phyloP scores from a whole-genome alignment of 92 coral and sea anemone species.

The Phenganax marumi region DNA sequence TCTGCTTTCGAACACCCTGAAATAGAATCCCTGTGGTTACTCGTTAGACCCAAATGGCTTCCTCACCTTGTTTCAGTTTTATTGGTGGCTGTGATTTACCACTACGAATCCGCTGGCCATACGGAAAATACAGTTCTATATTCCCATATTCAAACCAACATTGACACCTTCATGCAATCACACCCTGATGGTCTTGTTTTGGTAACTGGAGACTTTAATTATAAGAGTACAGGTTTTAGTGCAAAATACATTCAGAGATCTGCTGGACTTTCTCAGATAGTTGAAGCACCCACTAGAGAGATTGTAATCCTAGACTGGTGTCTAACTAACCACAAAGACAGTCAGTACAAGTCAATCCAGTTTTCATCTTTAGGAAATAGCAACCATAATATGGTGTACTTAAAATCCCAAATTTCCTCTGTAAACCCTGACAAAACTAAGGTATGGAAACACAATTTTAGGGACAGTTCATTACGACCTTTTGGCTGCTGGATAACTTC shows the following conservation, averaged over 20 bases:
- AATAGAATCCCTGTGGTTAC: conserved; percentile 7
- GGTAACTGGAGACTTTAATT: too few species aligned
- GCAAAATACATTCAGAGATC: too few species aligned
- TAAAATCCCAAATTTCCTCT: neutral
- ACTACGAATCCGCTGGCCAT: neutral
- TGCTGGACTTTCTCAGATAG: too few species aligned
- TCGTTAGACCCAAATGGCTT: conserved; percentile 5
- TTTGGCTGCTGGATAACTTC: conserved; percentile 26
- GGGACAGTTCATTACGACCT: too few species aligned
- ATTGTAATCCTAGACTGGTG: conserved; percentile 24
- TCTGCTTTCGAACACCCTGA: too few species aligned
- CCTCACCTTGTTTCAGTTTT: too few species aligned
- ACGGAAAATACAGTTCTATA: too few species aligned
- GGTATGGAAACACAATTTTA: conserved; percentile 2
- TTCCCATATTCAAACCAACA: neutral
- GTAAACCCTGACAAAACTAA: neutral
- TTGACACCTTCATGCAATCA: neutral
- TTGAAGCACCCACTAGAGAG: conserved; percentile 8
- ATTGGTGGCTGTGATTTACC: conserved; percentile 1
- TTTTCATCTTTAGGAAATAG: too few species aligned
- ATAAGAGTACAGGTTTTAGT: too few species aligned
- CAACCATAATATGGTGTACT: too few species aligned
- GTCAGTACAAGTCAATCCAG: too few species aligned
- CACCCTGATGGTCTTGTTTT: conserved; percentile 7
- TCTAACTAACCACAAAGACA: neutral